Percentiles rank a stretch among this genome's conserved stretches.
These are phyloP conservation scores for Acanthurus leucopareius DNA, from an alignment of 2,797 vertebrate species.

Conservation along the genomic window DNA sequence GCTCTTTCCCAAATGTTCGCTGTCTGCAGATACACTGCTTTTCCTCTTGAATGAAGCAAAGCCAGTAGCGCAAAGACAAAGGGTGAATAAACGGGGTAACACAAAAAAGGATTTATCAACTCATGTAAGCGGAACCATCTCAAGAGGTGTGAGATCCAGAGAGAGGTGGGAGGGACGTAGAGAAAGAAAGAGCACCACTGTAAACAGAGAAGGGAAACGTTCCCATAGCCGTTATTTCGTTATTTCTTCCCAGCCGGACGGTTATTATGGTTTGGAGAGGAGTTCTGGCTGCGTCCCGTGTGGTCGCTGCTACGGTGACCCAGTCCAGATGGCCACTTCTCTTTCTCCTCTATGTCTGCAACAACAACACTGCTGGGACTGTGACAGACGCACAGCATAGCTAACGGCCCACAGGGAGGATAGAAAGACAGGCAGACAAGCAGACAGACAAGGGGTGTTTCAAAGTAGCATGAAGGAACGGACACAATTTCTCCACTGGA, in stretches of 20 bases:
- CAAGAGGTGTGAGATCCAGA: conserved; percentile 68
- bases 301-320: conserved; percentile 73
- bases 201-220: conserved; percentile 59
- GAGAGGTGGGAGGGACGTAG: conserved; percentile 3
- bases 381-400: conserved; percentile 67
- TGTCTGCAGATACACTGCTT: conserved; percentile 63
- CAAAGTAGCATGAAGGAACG: conserved; percentile 29
- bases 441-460: conserved; percentile 45
- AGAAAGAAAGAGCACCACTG: conserved; percentile 64
- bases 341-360: conserved; percentile 59
- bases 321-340: conserved; percentile 80
- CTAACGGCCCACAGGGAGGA: conserved; percentile 61
- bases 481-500: neutral
- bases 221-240: conserved; percentile 58
- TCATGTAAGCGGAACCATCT: conserved; percentile 77
- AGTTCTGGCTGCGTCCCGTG: conserved; percentile 72
- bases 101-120: conserved; percentile 82
- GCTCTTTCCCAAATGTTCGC: conserved; percentile 67
- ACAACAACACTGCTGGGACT: conserved; percentile 55
- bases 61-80: conserved; percentile 78
- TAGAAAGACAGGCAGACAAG: conserved; percentile 43
- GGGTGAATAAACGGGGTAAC: conserved; percentile 73
- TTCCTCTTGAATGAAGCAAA: conserved; percentile 75
- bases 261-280: conserved; percentile 68
- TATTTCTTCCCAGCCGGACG: conserved; percentile 64